Conservation (phyloP, 1,140 invertebrate genomes). For the Acromyrmex heyeri region DNA sequence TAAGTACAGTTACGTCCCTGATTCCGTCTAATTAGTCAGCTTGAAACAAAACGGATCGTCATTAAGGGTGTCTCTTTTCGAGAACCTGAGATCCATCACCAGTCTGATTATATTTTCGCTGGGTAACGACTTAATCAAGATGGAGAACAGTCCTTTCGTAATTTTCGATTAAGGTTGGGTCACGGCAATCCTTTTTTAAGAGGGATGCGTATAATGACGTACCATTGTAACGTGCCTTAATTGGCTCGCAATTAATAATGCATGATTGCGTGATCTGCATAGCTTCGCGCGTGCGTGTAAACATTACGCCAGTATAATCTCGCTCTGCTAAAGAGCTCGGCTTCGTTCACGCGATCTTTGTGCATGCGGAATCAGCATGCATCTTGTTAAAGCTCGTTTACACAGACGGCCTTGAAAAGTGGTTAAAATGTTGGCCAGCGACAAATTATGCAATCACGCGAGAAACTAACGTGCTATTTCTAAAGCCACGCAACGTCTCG, state of each 20-base stretch:
- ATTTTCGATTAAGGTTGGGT: conserved; percentile 52
- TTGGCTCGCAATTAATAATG: conserved; percentile 74
- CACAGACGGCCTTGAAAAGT: conserved; percentile 63
- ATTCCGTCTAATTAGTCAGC: conserved; percentile 30
- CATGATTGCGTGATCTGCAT: conserved; percentile 43
- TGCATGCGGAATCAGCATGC: conserved; percentile 62
- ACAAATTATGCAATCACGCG: conserved; percentile 31
- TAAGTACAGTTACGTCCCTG: conserved; percentile 32
- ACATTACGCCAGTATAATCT: conserved; percentile 17
- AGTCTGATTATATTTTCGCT: conserved; percentile 40
- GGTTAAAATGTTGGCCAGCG: conserved; percentile 67
- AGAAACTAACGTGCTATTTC: conserved; percentile 20
- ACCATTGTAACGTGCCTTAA: conserved; percentile 67
- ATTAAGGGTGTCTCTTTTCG: neutral
- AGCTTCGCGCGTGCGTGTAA: neutral
- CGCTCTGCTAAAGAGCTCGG: conserved; percentile 17
- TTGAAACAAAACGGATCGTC: conserved; percentile 11
- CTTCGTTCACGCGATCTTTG: conserved; percentile 38
- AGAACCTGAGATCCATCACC: neutral
- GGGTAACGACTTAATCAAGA: conserved; percentile 57
- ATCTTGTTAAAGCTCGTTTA: conserved; percentile 69
- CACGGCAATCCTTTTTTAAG: neutral
- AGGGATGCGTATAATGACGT: conserved; percentile 47
- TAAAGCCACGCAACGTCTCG: neutral
- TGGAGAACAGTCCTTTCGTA: conserved; percentile 3